Base-by-base conservation (phyloP, 2,888 invertebrate species). In the Brachypterus glaber region DNA sequence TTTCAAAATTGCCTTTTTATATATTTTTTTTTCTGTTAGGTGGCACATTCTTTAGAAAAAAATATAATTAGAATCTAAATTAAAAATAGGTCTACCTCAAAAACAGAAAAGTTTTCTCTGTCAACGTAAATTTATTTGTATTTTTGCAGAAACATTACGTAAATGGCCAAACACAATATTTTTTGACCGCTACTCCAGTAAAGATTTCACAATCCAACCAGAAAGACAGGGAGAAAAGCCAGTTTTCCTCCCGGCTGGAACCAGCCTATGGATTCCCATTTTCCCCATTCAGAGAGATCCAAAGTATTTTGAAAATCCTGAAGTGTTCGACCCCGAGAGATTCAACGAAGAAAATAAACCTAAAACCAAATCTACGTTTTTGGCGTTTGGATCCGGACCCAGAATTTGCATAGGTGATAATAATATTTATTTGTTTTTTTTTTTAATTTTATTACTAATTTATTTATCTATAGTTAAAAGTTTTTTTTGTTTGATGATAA, bases 391-490 rank as follows among this genome's bases (percentile, higher is more conserved):
- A 2, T 12, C 74, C 1, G 78, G 78, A 3, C 77, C 71, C 2
- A 66, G 77, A 37, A 73, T 68, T 50, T 78, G 78, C 46, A 72
- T 78, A 39, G 78, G 76, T 30, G 12, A n/a, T n/a, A n/a, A n/a
- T n/a, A n/a, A n/a, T n/a, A n/a, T n/a, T n/a, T n/a, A n/a, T n/a
- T n/a, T n/a, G n/a, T n/a, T n/a, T n/a, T n/a, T n/a, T n/a, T n/a
- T n/a, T n/a, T n/a, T n/a, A n/a, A n/a, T n/a, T n/a, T n/a, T n/a
- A n/a, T n/a, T n/a, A n/a, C n/a, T n/a, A n/a, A n/a, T n/a, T n/a
- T n/a, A n/a, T n/a, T n/a, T n/a, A n/a, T n/a, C n/a, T n/a, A n/a
- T n/a, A n/a, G n/a, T n/a, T n/a, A n/a, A n/a, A n/a, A n/a, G n/a
- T n/a, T n/a, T n/a, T n/a, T n/a, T n/a, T n/a, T n/a, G n/a, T n/a